Evolutionary conservation across 1,140 invertebrate species (phyloP), one percentile per base, ranked within the genome.

Genomic region (Branchinecta lindahli): DNA sequence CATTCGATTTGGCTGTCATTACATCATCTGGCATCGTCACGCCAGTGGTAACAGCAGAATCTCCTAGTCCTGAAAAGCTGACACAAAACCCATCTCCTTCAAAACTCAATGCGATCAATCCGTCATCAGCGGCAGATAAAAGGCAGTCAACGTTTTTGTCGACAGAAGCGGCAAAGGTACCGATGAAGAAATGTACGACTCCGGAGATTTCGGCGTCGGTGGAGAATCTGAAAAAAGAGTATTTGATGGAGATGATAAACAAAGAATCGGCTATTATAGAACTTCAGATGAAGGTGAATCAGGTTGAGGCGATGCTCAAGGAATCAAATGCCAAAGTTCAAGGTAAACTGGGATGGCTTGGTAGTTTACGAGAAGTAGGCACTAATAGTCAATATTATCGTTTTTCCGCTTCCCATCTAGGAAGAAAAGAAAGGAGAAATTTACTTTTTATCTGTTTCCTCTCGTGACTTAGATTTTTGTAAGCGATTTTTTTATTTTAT

Each of bases 181-280:
- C 52, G 12, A 12, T 61, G 12, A 61, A 61, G 52, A 61, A 61
- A 61, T 61, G 52, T 61, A 61, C 52, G 18, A 61, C 52, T 20
- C 52, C 52, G 12, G 52, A 61, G 18, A 61, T 61, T 61, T 61
- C 52, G 18, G 52, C 52, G 12, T 61, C 52, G 12, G 52, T 61
- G 12, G 52, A 61, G 52, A 61, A 61, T 61, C 52, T 61, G 52
- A 61, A 61, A 61, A 61, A 61, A 20, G 52, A 61, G 18, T 61
- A 61, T 61, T 20, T 61, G 18, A 61, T 61, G 52, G 52, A 61
- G 52, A 61, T 61, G 52, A 61, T 61, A 61, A 61, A 61, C 18
- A 61, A 61, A 20, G 52, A 61, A 61, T 61, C 52, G 52, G 18
- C 52, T 3, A 61, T 61, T 4, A 61, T 61, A 61, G 52, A 61